These are phyloP conservation scores for Hapalemur alaotrensis DNA, from an alignment of 2,797 vertebrate genomes.

Conservation along the genomic window DNA sequence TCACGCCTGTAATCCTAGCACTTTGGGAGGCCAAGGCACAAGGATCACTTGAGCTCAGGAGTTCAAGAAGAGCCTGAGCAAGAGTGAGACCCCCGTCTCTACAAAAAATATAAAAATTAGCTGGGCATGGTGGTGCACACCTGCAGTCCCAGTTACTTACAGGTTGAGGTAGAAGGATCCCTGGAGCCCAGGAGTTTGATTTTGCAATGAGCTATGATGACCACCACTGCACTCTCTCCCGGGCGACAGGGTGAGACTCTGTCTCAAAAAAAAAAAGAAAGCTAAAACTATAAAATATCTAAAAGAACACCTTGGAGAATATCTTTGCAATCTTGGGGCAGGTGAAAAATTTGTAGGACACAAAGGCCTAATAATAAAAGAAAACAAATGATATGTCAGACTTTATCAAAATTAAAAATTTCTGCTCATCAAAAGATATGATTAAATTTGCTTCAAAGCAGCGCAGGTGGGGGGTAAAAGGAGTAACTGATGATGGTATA, in stretches of 20 bases:
- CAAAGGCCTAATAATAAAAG: not conserved
- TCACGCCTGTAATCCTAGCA: no score
- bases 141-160: not conserved
- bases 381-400: not conserved
- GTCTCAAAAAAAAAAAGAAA: not conserved
- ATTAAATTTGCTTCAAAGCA: not conserved
- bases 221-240: not conserved
- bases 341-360: not conserved
- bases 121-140: accelerated
- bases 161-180: not conserved
- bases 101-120: not conserved
- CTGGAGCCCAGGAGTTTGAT: not conserved
- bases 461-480: not conserved
- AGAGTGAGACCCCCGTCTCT: no score
- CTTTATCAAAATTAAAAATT: not conserved
- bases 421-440: not conserved
- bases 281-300: not conserved
- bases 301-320: not conserved
- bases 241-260: not conserved
- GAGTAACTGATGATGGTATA: not conserved
- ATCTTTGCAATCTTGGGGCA: not conserved
- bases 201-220: not conserved
- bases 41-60: no score
- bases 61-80: no score
- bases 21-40: no score